Conservation (phyloP, 2,797 vertebrate species). For the Tapera naevia region DNA sequence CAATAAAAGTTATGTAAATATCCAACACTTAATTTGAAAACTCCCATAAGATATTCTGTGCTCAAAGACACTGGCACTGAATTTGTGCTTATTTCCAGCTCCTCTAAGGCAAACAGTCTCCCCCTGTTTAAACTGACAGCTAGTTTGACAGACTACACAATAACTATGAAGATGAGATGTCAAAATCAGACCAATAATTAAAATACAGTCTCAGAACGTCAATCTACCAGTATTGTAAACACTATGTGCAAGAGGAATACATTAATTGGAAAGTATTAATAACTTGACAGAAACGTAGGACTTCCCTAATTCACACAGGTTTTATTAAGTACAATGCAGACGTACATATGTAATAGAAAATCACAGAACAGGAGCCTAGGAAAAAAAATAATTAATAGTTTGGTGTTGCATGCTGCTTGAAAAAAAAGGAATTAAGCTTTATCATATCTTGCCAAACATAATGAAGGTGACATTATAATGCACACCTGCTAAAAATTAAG, state of each 20-base stretch:
- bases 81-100: neutral
- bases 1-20: neutral
- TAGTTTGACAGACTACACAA: neutral
- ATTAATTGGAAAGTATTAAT: neutral
- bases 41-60: neutral
- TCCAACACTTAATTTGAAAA: neutral
- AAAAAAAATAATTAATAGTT: neutral
- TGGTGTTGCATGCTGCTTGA: neutral
- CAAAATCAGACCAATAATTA: neutral
- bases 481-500: neutral
- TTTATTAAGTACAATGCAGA: neutral
- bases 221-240: neutral
- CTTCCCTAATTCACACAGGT: neutral
- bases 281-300: neutral
- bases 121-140: neutral
- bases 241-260: neutral
- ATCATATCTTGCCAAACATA: neutral
- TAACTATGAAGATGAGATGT: neutral
- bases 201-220: neutral
- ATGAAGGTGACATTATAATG: neutral
- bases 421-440: neutral
- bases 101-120: neutral
- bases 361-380: neutral
- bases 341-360: neutral
- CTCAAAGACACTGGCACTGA: neutral